phyloP scores from a whole-genome alignment of 2,888 invertebrate genomes.

The Tortrix viridana region DNA sequence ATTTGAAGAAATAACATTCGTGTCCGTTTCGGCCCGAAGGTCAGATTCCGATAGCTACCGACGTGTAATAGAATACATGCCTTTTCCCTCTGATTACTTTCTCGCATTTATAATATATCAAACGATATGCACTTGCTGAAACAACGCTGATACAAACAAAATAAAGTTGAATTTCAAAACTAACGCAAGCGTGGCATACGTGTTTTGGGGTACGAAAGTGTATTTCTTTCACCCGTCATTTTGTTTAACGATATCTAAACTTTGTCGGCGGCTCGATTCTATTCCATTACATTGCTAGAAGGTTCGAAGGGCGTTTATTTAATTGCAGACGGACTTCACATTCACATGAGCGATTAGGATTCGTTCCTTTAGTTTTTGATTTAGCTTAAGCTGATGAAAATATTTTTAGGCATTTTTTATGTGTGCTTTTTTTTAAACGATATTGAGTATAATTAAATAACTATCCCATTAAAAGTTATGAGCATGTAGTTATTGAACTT shows the following conservation, averaged over 20 bases:
- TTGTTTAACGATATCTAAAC: constrained; percentile 21
- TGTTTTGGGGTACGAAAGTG: not conserved
- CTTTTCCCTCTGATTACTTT: too few relatives aligned
- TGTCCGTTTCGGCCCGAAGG: not conserved
- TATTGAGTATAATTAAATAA: too few relatives aligned
- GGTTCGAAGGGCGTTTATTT: constrained; percentile 20
- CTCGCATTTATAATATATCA: too few relatives aligned
- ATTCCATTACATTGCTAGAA: constrained; percentile 24
- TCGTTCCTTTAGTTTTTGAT: not conserved
- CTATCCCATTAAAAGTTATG: too few relatives aligned
- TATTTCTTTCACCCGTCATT: constrained; percentile 11
- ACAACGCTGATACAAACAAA: too few relatives aligned
- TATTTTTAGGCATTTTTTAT: too few relatives aligned
- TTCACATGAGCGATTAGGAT: constrained; percentile 6
- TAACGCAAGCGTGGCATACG: too few relatives aligned
- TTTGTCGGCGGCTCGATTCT: constrained; percentile 13
- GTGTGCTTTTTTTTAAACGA: too few relatives aligned
- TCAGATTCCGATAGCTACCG: constrained; percentile 2
- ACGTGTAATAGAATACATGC: constrained; percentile 9
- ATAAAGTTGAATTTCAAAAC: too few relatives aligned
- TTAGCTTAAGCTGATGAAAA: too few relatives aligned
- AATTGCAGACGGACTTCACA: constrained; percentile 12
- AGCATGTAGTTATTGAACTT: too few relatives aligned
- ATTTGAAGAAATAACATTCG: constrained; percentile 5
- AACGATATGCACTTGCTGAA: too few relatives aligned